A percentile compares a stretch with the other conserved stretches of the same genome.
These are phyloP conservation scores for Lordiphosa clarofinis DNA, from an alignment of 1,140 invertebrate species.

Conservation along the genomic window DNA sequence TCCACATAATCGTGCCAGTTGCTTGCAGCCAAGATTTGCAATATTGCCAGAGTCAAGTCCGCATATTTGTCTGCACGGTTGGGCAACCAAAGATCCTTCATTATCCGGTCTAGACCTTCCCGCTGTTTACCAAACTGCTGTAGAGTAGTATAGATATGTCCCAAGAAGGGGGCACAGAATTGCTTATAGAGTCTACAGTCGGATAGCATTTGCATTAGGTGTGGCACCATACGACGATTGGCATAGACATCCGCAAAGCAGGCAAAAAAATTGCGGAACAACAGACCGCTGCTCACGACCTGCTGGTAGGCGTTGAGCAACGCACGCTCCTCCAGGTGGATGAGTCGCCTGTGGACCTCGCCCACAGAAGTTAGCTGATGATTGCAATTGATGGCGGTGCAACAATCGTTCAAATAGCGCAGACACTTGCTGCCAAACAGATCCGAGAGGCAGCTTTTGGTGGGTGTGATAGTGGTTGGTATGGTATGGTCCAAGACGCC, in stretches of 20 bases:
- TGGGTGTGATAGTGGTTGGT: not conserved
- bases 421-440: conserved; percentile 46
- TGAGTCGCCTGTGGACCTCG: conserved; percentile 18
- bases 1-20: conserved; percentile 44
- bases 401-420: conserved; percentile 13
- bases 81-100: conserved; percentile 43
- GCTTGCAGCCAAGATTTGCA: conserved; percentile 11
- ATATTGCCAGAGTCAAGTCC: not conserved
- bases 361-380: conserved; percentile 16
- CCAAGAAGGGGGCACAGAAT: not conserved
- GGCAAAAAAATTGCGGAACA: not conserved
- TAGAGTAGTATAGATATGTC: conserved; percentile 8
- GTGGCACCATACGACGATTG: conserved; percentile 2
- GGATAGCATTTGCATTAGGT: conserved; percentile 33
- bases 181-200: conserved; percentile 31
- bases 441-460: not conserved
- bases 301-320: conserved; percentile 14
- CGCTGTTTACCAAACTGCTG: conserved; percentile 1
- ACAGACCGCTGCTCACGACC: not conserved
- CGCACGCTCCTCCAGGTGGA: not conserved
- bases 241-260: conserved; percentile 33
- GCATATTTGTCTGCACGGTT: not conserved
- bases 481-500: too few relatives aligned
- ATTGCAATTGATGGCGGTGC: conserved; percentile 22
- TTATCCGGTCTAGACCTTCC: conserved; percentile 13